phyloP scores from a whole-genome alignment of 2,797 vertebrate genomes.

The Poecilia gillii region DNA sequence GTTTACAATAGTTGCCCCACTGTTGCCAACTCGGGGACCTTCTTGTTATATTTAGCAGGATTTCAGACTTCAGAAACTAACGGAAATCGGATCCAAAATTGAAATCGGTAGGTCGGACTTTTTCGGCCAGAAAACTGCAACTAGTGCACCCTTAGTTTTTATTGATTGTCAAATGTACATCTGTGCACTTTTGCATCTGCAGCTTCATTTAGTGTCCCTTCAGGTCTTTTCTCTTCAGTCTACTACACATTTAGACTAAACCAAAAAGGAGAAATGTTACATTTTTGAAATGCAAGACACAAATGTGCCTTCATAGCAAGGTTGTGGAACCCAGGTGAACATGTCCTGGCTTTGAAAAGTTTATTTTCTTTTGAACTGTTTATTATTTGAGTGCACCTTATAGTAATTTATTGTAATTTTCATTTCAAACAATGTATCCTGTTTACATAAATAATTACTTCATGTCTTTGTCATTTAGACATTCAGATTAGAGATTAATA shows the following conservation, averaged over 20 bases:
- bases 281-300: conserved; percentile 38
- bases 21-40: no score
- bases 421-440: neutral
- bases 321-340: neutral
- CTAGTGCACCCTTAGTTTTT: no score
- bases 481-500: neutral
- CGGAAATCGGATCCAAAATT: no score
- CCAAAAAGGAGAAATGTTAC: neutral
- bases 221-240: conserved; percentile 15
- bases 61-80: no score
- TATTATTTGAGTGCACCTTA: conserved; percentile 3
- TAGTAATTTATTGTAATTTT: conserved; percentile 2
- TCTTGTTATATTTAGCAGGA: no score
- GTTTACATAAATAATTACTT: neutral
- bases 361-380: neutral
- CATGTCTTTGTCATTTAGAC: neutral
- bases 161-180: neutral
- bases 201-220: conserved; percentile 43
- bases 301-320: conserved; percentile 60
- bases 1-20: no score
- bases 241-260: neutral
- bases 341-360: neutral
- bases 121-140: no score
- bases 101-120: no score
- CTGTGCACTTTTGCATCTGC: neutral